Evolutionary conservation across 1,140 invertebrate genomes (phyloP), one percentile per base, ranked within the genome.

Genomic region (Zaprionus nigranus): DNA sequence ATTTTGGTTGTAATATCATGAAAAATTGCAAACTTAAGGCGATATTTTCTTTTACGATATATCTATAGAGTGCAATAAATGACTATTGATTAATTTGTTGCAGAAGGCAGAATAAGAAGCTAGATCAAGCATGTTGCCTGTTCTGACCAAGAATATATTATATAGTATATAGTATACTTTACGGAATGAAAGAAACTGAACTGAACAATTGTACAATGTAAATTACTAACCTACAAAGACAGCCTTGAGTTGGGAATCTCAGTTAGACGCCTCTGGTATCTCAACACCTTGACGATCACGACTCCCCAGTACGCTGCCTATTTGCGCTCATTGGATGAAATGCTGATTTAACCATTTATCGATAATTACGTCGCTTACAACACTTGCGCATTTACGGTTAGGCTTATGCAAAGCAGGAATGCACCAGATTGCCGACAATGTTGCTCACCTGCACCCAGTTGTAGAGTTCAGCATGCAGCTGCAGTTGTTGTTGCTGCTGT

Each of bases 341-440:
- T 60, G 46, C 40, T 22, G 46, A 76, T 62, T 59, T 53, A 77
- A 61, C 54, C 58, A 87, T 81, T 87, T 83, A 88, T 78, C 64
- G 74, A 70, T 83, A 88, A 87, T 87, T 83, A 76, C 77, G 73
- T 78, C 78, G 64, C 57, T 78, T 73, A 22, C 59, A 72, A 69
- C 79, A 74, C 78, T 76, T 61, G 71, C 51, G 53, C 61, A 61
- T 56, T 60, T 49, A 58, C 49, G 72, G 53, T 53, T 43, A 30
- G 62, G 58, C 77, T 88, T 84, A 88, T 83, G 83, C 83, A 78
- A 88, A 83, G 71, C 28, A 59, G 57, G 49, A 73, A 73, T 79
- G 77, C 82, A 67, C 78, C 3, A 9, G 30, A 34, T 3, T 81
- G 75, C 82, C 78, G 49, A 9, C 15, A 26, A 22, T 24, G 51